Base-by-base conservation (phyloP, 37 sponge, comb jelly and placozoan species). In the Theonella swinhoei region DNA sequence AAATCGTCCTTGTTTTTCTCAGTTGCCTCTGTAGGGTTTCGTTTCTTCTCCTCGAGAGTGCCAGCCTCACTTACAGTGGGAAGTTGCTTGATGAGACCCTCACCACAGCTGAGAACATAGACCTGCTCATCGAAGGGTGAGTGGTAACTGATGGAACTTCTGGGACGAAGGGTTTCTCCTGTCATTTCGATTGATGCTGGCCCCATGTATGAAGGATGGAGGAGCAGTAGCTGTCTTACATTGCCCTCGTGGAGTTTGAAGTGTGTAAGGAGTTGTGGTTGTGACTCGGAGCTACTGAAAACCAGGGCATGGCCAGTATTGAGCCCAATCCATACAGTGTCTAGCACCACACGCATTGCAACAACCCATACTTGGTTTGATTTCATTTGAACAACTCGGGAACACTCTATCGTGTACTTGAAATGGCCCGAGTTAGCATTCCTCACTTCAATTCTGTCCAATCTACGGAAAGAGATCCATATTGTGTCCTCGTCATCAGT, bases 241-340 rank as follows among this genome's bases (percentile, higher is more conserved):
- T 83, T 73, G 30, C 31, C 39, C 26, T 64, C 34, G 80, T 89
- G 89, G 3, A 79, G 79, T 35, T 78, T 78, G 40, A 89, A 58
- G 67, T 83, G 74, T 25, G 89, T 79, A 39, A 83, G 68, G 3
- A 89, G 80, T 47, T 28, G 29, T 2, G 88, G 81, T 4, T 71
- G 25, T 17, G 54, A 47, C 54, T 47, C 14, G 7, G 54, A 47
- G 40, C 84, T 59, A 34, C 31, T 67, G 64, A 89, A 89, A 0
- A 83, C 38, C 23, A 89, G 76, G 24, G 83, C 71, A 60, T 89
- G 89, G 0, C 89, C 89, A 62, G 84, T 89, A 59, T 83, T 89
- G 8, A 89, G 68, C 0, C 89, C 84, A 72, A 79, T 74, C 89
- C 89, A 89, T 0, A 89, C 79, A 1, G 89, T 89, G 72, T 89